Evolutionary conservation across 2,888 invertebrate species (phyloP), one percentile per base, ranked within the genome.

Genomic region (Sarcophaga carnaria): DNA sequence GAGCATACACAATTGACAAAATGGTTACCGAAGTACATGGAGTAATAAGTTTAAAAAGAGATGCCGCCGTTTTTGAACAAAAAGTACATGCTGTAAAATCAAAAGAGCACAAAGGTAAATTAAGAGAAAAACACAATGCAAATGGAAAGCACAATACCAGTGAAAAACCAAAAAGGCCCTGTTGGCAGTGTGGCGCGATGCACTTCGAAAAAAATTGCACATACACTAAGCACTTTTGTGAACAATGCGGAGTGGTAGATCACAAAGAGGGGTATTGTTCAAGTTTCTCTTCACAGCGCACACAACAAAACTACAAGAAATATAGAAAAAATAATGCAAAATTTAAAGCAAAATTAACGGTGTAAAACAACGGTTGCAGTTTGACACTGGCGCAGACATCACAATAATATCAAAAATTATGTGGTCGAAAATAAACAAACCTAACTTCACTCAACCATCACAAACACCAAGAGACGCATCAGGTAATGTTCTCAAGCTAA

Each of bases 241-340:
- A 47, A 60, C 80, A 88, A 12, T 80, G 83, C 60, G 60, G 60
- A 22, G 70, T 69, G 8, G 63, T 74, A 12, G 81, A 80, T 1
- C 86, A 88, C 37, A 88, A 86, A 80, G 83, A 78, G 20, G 86
- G 79, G 2, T 85, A 83, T 78, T 85, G 85, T 75, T 37, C 77
- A 37, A 70, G 72, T 70, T 78, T 77, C 59, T 67, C 47, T 25
- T 78, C 60, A 59, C 60, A 71, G 2, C 22, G 47, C 5, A n/a
- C 49, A 70, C 22, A 47, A 47, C 20, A 8, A 47, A 45, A n/a
- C 22, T 3, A 54, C 17, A 20, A 54, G 11, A 71, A 54, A 22
- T 20, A 59, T 25, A 71, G 14, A 76, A 3, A 47, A 47, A 45
- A 47, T 22, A 69, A 20, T 11, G 14, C n/a, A 45, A 70, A 78